Evolutionary conservation across 2,888 invertebrate species (phyloP), one percentile per base, ranked within the genome.

Genomic region (Phanerotoma sp.): DNA sequence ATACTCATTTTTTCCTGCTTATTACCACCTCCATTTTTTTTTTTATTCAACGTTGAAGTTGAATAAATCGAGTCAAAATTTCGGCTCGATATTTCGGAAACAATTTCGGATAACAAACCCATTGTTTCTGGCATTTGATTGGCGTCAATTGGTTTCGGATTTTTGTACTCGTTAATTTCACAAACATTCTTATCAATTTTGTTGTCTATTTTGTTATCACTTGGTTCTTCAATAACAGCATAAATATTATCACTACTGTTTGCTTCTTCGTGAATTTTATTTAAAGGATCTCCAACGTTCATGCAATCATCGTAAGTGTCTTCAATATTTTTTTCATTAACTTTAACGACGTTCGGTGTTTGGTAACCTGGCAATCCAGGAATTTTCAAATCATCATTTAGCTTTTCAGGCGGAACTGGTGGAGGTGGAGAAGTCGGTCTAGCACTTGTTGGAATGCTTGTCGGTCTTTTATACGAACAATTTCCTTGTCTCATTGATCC

Each of bases 51-150:
- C 0, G 88, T 88, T 2, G 88, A 86, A 0, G 88, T 87, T 0
- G 91, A 91, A 72, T 93, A 93, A 63, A 93, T 91, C 0, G 92
- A 92, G 66, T 93, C 92, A 32, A 89, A 87, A 72, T 93, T 93
- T 28, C 91, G 81, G 66, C 88, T 88, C 66, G 93, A 91, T 67
- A 93, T 93, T 77, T 93, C 93, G 38, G 86, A 86, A 0, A 93
- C 93, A 55, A 93, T 93, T 78, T 93, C 93, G 6, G 91, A 89
- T 0, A 93, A 77, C 16, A 93, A 77, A 0, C 92, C 92, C 81
- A 90, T 84, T 60, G 86, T 87, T 59, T 66, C 68, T 1, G 78
- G 9, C 11, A 54, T 62, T 2, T 57, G 5, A 0, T 79, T 72
- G 40, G 79, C 78, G 50, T 83, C 83, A 0, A 81, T 79, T 22